phyloP scores from a whole-genome alignment of 2,888 invertebrate species.

The Odontomyia ornata region DNA sequence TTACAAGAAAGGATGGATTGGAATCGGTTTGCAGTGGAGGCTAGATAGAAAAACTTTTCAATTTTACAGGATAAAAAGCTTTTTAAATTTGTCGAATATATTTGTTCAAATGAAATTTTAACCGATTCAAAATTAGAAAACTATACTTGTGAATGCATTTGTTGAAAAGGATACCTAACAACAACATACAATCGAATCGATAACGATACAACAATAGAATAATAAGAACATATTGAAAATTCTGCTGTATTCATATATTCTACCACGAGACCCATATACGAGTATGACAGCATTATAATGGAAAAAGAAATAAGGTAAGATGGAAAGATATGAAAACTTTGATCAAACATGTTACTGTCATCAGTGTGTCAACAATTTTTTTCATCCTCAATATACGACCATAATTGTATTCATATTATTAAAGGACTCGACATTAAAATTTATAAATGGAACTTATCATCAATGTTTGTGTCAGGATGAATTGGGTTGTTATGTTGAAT shows the following conservation, averaged over 20 bases:
- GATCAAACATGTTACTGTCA: conserved; percentile 22
- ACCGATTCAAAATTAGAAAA: neutral
- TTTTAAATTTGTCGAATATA: too few relatives aligned
- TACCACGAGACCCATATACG: neutral
- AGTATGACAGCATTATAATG: neutral
- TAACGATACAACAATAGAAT: neutral
- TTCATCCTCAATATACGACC: neutral
- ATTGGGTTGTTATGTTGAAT: neutral
- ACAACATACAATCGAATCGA: neutral
- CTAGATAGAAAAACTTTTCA: neutral
- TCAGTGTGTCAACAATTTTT: conserved; percentile 3
- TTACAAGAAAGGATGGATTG: neutral
- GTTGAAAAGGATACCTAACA: neutral
- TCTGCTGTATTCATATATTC: neutral
- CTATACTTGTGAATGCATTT: neutral
- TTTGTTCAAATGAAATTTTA: too few relatives aligned
- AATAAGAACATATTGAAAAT: neutral
- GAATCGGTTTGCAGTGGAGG: neutral
- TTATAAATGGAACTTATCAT: conserved; percentile 10
- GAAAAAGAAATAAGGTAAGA: neutral
- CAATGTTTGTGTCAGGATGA: conserved; percentile 5
- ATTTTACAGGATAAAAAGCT: neutral
- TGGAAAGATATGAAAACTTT: conserved; percentile 1
- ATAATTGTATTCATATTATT: neutral
- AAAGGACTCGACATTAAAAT: neutral